A percentile compares a stretch with the other conserved stretches of the same genome.
Conservation (phyloP, 2,113 vertebrate genomes). For the Progne subis region DNA sequence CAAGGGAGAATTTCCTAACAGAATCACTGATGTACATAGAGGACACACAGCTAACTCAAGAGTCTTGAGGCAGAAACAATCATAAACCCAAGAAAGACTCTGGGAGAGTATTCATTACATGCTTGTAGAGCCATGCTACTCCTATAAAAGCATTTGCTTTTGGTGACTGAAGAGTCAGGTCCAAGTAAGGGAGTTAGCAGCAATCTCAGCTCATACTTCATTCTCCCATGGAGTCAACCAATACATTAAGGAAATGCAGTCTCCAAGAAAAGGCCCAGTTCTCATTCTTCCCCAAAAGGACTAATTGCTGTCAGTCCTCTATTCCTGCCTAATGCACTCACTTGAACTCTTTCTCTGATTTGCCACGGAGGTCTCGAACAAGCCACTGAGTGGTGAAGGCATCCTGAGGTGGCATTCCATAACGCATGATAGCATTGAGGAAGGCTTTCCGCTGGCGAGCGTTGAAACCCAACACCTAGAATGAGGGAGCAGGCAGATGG, state of each 20-base stretch:
- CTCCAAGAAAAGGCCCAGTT: background rate
- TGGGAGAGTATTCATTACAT: background rate
- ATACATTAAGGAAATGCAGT: background rate
- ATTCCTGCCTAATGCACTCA: slow-evolving; percentile 67
- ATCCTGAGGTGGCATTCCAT: slow-evolving; percentile 98
- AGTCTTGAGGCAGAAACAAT: background rate
- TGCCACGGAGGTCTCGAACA: slow-evolving; percentile 93
- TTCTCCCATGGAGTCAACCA: background rate
- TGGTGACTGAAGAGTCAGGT: background rate
- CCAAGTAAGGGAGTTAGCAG: background rate
- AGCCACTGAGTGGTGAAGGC: slow-evolving; percentile 99
- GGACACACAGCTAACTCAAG: background rate
- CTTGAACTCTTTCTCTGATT: slow-evolving; percentile 99
- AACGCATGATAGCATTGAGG: slow-evolving; percentile 98
- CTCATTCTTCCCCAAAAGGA: background rate
- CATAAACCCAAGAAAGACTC: background rate
- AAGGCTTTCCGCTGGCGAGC: slow-evolving; percentile 97
- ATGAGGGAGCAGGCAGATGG: background rate
- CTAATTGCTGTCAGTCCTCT: background rate
- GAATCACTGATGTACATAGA: background rate
- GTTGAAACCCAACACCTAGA: slow-evolving; percentile 94
- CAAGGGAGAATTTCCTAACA: background rate
- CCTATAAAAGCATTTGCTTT: background rate
- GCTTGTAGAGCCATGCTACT: background rate
- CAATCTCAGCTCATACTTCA: background rate